Evolutionary conservation across 2,888 invertebrate genomes (phyloP), one percentile per base, ranked within the genome.

Genomic region (Hypsopygia costalis): DNA sequence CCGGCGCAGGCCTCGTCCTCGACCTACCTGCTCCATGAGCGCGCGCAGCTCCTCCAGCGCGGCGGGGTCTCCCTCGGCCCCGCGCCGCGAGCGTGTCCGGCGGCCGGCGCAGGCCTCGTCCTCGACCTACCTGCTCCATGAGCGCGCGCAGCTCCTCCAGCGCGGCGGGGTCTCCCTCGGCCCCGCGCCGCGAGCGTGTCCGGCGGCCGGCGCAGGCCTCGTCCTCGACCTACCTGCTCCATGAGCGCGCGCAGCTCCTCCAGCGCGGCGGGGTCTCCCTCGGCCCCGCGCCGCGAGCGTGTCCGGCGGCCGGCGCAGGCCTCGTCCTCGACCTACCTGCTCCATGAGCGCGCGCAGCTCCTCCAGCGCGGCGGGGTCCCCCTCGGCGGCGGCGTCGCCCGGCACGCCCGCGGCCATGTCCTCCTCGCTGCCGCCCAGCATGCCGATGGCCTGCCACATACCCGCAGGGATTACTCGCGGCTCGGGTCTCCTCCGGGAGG

Each of bases 301-400:
- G 16, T 2, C 16, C 16, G 16, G 16, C 16, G 16, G 16, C 16
- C 3, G 3, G 3, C 16, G 16, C 4, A 2, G 16, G 16, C 16
- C 16, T 2, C 16, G 16, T 4, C 3, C 16, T 2, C 16, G 16
- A 3, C 3, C 4, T 16, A 16, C 16, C 90, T 62, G 34, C 21
- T 46, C 92, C 96, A 98, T 95, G 42, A 98, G 90, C 35, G 83
- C 81, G 48, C 94, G 91, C 47, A 99, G 90, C 46, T 91, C 90
- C 35, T 85, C 76, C 1, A 93, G 94, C 38, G 93, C 91, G 10
- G 91, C 89, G 37, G 90, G 89, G 44, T 82, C 86, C 47, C 12
- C 89, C 52, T 89, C 81, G 49, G 91, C 92, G 47, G 90, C 82
- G 46, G 90, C 81, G 52, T 91, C 93, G 50, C 90, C 90, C 0